These are phyloP conservation scores for Holacanthella duospinosa DNA, from an alignment of 2,888 invertebrate genomes.

Conservation along the genomic window DNA sequence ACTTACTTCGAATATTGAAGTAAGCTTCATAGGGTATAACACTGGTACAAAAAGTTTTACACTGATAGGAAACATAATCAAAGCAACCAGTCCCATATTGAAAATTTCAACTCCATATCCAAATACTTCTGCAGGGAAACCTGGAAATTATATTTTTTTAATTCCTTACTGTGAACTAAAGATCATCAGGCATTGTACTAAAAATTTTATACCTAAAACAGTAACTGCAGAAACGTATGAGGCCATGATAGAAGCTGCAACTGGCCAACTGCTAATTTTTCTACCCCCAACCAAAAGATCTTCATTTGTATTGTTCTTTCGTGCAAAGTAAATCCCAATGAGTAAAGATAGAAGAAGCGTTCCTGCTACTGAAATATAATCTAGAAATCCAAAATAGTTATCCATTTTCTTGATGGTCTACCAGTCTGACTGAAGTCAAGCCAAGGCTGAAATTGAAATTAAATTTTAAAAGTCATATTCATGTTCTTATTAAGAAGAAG, in stretches of 20 bases:
- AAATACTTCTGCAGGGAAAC: constrained; percentile 27
- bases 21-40: constrained; percentile 27
- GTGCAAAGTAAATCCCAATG: constrained; percentile 27
- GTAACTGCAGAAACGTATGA: constrained; percentile 17
- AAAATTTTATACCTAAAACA: constrained; percentile 12
- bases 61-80: constrained; percentile 22
- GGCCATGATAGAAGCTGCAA: constrained; percentile 17
- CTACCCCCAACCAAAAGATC: constrained; percentile 15
- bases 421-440: no score
- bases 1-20: constrained; percentile 30
- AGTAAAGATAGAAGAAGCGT: constrained; percentile 24
- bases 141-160: constrained; percentile 14
- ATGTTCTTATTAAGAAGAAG: no score
- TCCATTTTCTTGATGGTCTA: no score
- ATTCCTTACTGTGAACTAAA: not conserved
- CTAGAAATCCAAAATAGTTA: constrained; percentile 8
- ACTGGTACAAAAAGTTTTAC: constrained; percentile 26
- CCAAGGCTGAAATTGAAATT: no score
- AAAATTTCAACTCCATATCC: constrained; percentile 28
- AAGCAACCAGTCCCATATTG: constrained; percentile 19
- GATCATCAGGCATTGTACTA: no score
- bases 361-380: constrained; percentile 25
- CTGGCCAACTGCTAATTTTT: constrained; percentile 13
- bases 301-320: constrained; percentile 11
- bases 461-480: no score